Conservation (phyloP, 2,888 invertebrate species). For the Archips crataeganus region DNA sequence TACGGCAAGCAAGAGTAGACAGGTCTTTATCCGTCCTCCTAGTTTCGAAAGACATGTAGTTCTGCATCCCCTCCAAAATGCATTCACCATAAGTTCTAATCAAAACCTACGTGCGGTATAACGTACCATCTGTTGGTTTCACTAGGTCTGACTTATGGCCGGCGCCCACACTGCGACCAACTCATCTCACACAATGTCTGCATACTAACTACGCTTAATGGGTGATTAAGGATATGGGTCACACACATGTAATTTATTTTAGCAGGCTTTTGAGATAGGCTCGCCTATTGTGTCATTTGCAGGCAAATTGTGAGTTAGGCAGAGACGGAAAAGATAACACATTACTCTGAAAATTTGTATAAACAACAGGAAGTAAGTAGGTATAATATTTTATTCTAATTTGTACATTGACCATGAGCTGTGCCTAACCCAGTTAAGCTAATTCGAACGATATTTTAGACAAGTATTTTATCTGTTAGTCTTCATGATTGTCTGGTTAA, state of each 20-base stretch:
- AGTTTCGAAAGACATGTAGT: background rate
- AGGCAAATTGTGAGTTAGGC: background rate
- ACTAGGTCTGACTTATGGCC: constrained; percentile 58
- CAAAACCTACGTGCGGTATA: constrained; percentile 39
- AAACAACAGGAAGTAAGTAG: too few species aligned
- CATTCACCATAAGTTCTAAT: constrained; percentile 26
- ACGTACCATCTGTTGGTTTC: constrained; percentile 46
- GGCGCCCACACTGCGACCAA: constrained; percentile 62
- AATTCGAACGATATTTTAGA: too few species aligned
- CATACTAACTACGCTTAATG: constrained; percentile 53
- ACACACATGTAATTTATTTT: constrained; percentile 48
- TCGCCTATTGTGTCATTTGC: constrained; percentile 12
- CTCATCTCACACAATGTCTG: constrained; percentile 47
- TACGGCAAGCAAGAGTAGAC: background rate
- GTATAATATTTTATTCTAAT: too few species aligned
- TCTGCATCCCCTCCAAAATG: constrained; percentile 18
- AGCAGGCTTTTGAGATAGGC: constrained; percentile 16
- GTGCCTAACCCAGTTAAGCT: too few species aligned
- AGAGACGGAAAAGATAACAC: too few species aligned
- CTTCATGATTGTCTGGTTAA: too few species aligned
- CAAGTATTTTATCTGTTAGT: too few species aligned
- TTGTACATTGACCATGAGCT: too few species aligned
- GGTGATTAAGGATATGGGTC: constrained; percentile 60
- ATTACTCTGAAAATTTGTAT: too few species aligned
- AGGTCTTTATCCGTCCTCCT: background rate